Base-by-base conservation (phyloP, 2,888 invertebrate species). In the Lydus trimaculatus region DNA sequence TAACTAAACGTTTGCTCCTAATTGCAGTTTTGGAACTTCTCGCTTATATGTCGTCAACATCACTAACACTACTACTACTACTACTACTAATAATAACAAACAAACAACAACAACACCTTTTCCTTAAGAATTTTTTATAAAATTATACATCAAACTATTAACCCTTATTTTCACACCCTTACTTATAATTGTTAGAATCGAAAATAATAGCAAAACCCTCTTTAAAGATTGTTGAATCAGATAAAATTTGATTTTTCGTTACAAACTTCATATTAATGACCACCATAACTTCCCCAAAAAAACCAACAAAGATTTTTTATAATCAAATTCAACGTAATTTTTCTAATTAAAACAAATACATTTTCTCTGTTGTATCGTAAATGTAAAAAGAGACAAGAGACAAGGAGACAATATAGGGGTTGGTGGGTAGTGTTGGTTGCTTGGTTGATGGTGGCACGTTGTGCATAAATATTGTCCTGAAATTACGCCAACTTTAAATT, bases 1-100 rank as follows among this genome's bases (percentile, higher is more conserved):
- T 80, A 78, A 80, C 77, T 78, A 79, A 80, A 78, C 81, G 81
- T 80, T 82, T 83, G 82, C 80, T 81, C 80, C 83, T 83, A 83
- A 83, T 83, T 83, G 82, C 83, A 79, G 81, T 82, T 81, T 79
- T 75, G 78, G 78, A 80, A 72, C 71, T 75, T 75, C 66, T 66
- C 63, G 62, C 65, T 65, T 25, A 52, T 58, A 60, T 43, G 17
- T 43, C 43, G n/a, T 17, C 43, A 43, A 8, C n/a, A 43, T 15
- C 7, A 43, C 43, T n/a, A 43, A 43, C 43, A 43, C 68, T 33
- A 61, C 36, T 58, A 59, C 67, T 52, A 63, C 60, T 61, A 62
- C 65, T 70, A 71, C 66, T 43, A 33, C 2, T 33, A 33, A 33
- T 33, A 33, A 33, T 33, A 33, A 33, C 5, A 33, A 33, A 28